Percentiles rank a stretch among this genome's conserved stretches.
These are phyloP conservation scores for Parelbella ahira DNA, from an alignment of 2,888 invertebrate species.

Conservation along the genomic window DNA sequence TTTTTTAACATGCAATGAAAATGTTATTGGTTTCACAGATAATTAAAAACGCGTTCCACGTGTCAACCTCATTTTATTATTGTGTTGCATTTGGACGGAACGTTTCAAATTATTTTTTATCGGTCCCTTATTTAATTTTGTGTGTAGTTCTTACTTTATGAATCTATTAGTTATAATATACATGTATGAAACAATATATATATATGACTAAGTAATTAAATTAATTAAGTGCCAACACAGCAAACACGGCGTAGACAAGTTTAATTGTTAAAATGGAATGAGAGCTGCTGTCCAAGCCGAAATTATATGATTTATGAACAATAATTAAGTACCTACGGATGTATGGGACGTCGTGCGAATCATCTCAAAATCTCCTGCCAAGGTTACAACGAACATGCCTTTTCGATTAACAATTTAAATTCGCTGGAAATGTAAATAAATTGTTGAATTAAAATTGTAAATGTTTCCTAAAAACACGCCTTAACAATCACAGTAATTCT, in stretches of 20 bases:
- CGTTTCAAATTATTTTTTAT: too few species aligned
- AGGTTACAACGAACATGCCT: slow-evolving; percentile 12
- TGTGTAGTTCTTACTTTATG: not conserved
- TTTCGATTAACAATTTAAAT: slow-evolving; percentile 10
- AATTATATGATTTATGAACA: slow-evolving; percentile 21
- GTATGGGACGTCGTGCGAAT: slow-evolving; percentile 10
- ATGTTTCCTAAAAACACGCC: too few species aligned
- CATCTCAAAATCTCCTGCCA: slow-evolving; percentile 10
- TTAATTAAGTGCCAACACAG: slow-evolving; percentile 12
- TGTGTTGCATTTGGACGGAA: too few species aligned
- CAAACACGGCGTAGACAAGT: slow-evolving; percentile 4
- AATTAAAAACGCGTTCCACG: slow-evolving; percentile 2
- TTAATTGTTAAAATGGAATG: slow-evolving; percentile 15
- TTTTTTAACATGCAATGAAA: not conserved
- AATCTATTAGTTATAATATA: slow-evolving; percentile 5
- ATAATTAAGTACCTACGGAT: slow-evolving; percentile 17
- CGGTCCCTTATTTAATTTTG: too few species aligned
- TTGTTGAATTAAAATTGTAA: too few species aligned
- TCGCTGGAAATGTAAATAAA: too few species aligned
- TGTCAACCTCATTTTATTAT: not conserved
- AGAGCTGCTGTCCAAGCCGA: slow-evolving; percentile 2
- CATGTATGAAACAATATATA: slow-evolving; percentile 6
- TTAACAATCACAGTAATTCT: too few species aligned
- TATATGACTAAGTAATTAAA: slow-evolving; percentile 13
- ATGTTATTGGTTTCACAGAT: slow-evolving; percentile 3